A percentile compares a stretch with the other conserved stretches of the same genome.
These are phyloP conservation scores for Stenotaenia linearis DNA, from an alignment of 2,888 invertebrate species.

Conservation along the genomic window DNA sequence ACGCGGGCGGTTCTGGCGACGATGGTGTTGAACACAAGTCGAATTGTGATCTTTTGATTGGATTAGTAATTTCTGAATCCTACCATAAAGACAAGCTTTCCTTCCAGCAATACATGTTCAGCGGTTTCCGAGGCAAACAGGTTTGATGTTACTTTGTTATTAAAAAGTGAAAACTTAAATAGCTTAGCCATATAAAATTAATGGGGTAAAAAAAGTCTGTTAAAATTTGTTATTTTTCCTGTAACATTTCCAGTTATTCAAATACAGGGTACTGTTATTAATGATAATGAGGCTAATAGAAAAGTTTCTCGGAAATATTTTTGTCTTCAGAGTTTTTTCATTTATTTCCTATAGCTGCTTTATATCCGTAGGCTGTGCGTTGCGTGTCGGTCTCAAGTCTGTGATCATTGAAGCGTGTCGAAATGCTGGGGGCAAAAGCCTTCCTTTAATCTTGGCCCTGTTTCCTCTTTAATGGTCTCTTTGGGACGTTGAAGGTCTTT, in stretches of 20 bases:
- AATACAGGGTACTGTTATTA: neutral
- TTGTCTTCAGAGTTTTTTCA: neutral
- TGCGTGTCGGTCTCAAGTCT: slow-evolving; percentile 16
- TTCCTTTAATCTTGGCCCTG: slow-evolving; percentile 26
- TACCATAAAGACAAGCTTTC: neutral
- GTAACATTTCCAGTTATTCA: neutral
- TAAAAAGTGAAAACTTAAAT: neutral
- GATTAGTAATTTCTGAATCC: slow-evolving; percentile 6
- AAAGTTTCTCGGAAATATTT: slow-evolving; percentile 20
- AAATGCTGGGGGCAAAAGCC: slow-evolving; percentile 20
- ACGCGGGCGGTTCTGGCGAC: slow-evolving; percentile 16
- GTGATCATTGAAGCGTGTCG: slow-evolving; percentile 26
- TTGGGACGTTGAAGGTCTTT: slow-evolving; percentile 23
- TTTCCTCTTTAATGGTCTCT: slow-evolving; percentile 26
- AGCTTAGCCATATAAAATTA: neutral
- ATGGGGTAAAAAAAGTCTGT: neutral
- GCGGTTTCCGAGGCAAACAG: neutral
- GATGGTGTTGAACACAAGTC: neutral
- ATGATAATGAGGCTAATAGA: slow-evolving; percentile 1
- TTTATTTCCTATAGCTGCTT: slow-evolving; percentile 23
- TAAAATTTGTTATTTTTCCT: neutral
- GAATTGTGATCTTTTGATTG: neutral
- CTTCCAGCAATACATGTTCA: neutral
- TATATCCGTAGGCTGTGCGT: slow-evolving; percentile 26
- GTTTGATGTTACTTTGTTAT: neutral